phyloP scores from a whole-genome alignment of 2,113 vertebrate genomes.

The Psilopsiagon aurifrons region DNA sequence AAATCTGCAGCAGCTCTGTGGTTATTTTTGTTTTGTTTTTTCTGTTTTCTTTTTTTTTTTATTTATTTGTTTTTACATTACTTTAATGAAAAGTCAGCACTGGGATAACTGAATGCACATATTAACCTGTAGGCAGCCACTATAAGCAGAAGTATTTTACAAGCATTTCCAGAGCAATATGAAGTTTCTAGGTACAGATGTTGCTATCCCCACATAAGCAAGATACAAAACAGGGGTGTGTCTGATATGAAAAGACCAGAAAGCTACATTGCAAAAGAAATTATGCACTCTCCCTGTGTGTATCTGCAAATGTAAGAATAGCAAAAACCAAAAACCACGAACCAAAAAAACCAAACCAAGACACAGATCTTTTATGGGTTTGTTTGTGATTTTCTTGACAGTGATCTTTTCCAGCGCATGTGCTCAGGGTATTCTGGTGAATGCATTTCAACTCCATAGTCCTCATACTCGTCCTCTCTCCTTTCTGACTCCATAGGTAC shows the following conservation, averaged over 20 bases:
- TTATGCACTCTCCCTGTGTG: background rate
- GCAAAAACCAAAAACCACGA: conserved; percentile 48
- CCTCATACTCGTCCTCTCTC: conserved; percentile 85
- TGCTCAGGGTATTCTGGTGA: conserved; percentile 72
- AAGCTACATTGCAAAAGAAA: background rate
- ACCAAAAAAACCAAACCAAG: background rate
- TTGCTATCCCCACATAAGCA: conserved; percentile 58
- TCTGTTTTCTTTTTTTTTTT: background rate
- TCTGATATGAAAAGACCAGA: background rate
- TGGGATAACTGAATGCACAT: conserved; percentile 51
- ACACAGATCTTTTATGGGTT: conserved; percentile 52
- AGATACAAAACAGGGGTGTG: conserved; percentile 17
- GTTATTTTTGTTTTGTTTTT: conserved; percentile 35
- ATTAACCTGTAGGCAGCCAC: conserved; percentile 42
- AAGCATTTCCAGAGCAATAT: conserved; percentile 62
- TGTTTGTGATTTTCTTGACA: conserved; percentile 74
- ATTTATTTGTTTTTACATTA: conserved; percentile 17
- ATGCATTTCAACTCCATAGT: conserved; percentile 85
- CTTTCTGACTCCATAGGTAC: conserved; percentile 81
- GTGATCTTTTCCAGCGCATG: conserved; percentile 85
- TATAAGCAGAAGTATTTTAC: conserved; percentile 70
- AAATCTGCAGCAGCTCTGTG: conserved; percentile 44
- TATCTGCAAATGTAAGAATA: conserved; percentile 62
- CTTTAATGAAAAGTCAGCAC: conserved; percentile 51
- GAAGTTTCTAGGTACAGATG: conserved; percentile 40